Evolutionary conservation across 2,113 vertebrate genomes (phyloP).

Genomic region (Calidris pygmaea): DNA sequence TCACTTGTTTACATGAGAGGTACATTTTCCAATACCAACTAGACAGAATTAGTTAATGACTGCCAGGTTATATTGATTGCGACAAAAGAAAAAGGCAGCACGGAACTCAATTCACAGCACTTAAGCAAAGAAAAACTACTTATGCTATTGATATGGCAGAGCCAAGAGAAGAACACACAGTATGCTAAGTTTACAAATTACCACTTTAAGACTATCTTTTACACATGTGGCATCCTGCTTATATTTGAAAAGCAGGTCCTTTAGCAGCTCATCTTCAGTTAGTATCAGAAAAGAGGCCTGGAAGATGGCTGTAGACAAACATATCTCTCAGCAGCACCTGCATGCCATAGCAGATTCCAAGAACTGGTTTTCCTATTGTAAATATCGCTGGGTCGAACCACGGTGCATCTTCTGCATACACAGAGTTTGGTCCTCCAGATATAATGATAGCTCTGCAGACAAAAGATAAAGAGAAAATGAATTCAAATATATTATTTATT

Average conservation of each 20-base stretch:
- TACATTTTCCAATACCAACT: not conserved
- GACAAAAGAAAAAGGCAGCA: not conserved
- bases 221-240: not conserved
- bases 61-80: not conserved
- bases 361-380: conserved; percentile 94
- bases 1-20: not conserved
- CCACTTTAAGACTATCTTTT: not conserved
- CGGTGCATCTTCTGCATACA: conserved; percentile 97
- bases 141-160: not conserved
- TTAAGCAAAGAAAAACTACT: not conserved
- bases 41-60: not conserved
- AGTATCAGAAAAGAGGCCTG: not conserved
- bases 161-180: not conserved
- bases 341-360: conserved; percentile 99
- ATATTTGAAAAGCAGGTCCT: not conserved
- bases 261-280: not conserved
- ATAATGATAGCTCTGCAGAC: conserved; percentile 92
- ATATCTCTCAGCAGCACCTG: conserved; percentile 78
- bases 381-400: conserved; percentile 99
- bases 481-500: fast-evolving
- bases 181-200: not conserved
- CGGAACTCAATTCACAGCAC: not conserved
- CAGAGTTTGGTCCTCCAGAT: conserved; percentile 96
- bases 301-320: not conserved
- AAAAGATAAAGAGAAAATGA: not conserved